These are phyloP conservation scores for Podocnemis expansa DNA, from an alignment of 2,113 vertebrate genomes.

Conservation along the genomic window DNA sequence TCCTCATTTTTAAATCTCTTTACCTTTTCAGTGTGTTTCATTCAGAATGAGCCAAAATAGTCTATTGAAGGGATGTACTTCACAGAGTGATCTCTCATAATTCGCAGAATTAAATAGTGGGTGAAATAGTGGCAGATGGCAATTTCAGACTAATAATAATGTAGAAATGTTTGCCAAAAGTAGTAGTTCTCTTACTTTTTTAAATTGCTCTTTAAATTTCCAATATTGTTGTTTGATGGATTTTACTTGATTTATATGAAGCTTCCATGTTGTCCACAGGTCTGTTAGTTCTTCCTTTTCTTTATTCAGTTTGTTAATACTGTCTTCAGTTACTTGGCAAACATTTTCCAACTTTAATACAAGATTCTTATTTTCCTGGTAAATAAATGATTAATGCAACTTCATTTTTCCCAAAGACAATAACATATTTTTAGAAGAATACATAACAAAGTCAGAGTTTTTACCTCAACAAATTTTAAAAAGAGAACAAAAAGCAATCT, in stretches of 20 bases:
- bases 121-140: background rate
- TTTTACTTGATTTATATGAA: conserved; percentile 74
- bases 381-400: conserved; percentile 56
- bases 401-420: background rate
- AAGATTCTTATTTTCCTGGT: conserved; percentile 77
- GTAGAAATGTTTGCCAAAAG: background rate
- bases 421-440: background rate
- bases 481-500: background rate
- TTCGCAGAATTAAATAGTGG: background rate
- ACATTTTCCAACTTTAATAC: conserved; percentile 75
- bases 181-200: conserved; percentile 72
- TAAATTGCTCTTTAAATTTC: conserved; percentile 84
- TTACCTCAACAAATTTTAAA: background rate
- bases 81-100: background rate
- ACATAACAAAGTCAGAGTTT: background rate
- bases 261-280: conserved; percentile 80
- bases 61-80: background rate
- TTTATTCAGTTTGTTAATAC: conserved; percentile 72
- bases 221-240: conserved; percentile 79
- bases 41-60: background rate
- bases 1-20: background rate
- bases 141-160: background rate
- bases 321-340: conserved; percentile 69
- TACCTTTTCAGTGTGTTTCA: background rate
- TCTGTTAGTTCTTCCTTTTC: conserved; percentile 77